Percentiles rank a stretch among this genome's conserved stretches.
Conservation (phyloP, 2,888 invertebrate genomes). For the Lasiommata megera region DNA sequence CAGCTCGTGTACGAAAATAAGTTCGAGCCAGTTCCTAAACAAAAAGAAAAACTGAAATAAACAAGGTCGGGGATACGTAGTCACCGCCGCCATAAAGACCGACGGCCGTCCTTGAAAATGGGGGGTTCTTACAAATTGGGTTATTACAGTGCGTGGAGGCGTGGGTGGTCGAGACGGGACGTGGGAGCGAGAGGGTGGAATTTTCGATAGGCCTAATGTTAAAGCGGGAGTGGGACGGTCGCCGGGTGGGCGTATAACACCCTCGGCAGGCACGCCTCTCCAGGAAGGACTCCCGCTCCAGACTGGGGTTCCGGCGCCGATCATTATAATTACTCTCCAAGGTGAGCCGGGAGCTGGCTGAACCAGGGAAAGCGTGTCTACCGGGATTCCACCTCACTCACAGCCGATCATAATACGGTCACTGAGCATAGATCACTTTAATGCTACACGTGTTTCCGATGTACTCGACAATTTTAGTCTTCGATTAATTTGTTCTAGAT, state of each 20-base stretch:
- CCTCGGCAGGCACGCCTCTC: slow-evolving; percentile 76
- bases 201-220: slow-evolving; percentile 31
- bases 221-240: slow-evolving; percentile 49
- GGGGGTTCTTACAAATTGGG: slow-evolving; percentile 82
- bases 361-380: slow-evolving; percentile 64
- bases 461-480: too few relatives aligned
- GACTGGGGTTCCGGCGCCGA: slow-evolving; percentile 76
- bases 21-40: slow-evolving; percentile 76
- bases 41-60: slow-evolving; percentile 81
- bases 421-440: slow-evolving; percentile 68
- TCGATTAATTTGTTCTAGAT: too few relatives aligned
- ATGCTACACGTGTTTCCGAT: slow-evolving; percentile 46
- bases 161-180: slow-evolving; percentile 66
- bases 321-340: slow-evolving; percentile 82
- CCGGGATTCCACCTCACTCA: slow-evolving; percentile 57
- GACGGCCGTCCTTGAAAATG: slow-evolving; percentile 81
- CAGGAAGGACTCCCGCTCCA: slow-evolving; percentile 75
- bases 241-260: slow-evolving; percentile 74
- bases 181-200: slow-evolving; percentile 50
- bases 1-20: slow-evolving; percentile 73
- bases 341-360: slow-evolving; percentile 71
- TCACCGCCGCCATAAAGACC: slow-evolving; percentile 80
- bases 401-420: slow-evolving; percentile 63
- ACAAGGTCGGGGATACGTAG: slow-evolving; percentile 81
- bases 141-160: slow-evolving; percentile 77